Evolutionary conservation across 2,113 vertebrate genomes (phyloP).

Genomic region (Lampris megalopsis): DNA sequence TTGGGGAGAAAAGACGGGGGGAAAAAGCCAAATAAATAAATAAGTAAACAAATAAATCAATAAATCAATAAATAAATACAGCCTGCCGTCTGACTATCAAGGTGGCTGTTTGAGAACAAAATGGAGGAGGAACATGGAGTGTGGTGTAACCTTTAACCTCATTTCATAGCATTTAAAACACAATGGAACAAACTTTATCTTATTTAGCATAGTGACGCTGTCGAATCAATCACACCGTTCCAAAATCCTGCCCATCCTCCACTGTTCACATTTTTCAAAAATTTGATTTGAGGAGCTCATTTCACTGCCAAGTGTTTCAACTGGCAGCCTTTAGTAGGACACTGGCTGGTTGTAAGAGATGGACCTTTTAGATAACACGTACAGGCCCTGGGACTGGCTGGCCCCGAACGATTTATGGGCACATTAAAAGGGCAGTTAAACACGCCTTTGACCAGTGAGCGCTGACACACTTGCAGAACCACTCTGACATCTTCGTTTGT

Average conservation of each 20-base stretch:
- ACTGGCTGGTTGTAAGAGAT: conserved; percentile 23
- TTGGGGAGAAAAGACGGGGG: too few relatives aligned
- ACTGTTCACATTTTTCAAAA: background rate
- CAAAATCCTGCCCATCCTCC: background rate
- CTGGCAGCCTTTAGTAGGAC: conserved; percentile 9
- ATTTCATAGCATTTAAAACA: too few relatives aligned
- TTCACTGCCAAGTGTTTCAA: conserved; percentile 22
- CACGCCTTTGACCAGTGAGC: conserved; percentile 18
- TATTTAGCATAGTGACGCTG: background rate
- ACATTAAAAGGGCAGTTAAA: conserved; percentile 20
- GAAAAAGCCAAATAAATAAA: too few relatives aligned
- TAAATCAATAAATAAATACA: too few relatives aligned
- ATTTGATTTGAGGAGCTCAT: background rate
- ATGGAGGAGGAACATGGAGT: too few relatives aligned
- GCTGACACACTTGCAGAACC: conserved; percentile 17
- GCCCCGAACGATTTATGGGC: conserved; percentile 37
- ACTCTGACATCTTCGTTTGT: background rate
- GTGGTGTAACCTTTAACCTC: too few relatives aligned
- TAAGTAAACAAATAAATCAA: too few relatives aligned
- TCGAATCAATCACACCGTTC: background rate
- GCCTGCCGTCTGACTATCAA: too few relatives aligned
- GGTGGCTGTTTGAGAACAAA: too few relatives aligned
- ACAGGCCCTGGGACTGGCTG: conserved; percentile 28
- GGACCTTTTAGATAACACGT: conserved; percentile 1
- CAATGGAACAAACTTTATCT: too few relatives aligned